phyloP scores from a whole-genome alignment of 2,113 vertebrate species.

The Megalops atlanticus region DNA sequence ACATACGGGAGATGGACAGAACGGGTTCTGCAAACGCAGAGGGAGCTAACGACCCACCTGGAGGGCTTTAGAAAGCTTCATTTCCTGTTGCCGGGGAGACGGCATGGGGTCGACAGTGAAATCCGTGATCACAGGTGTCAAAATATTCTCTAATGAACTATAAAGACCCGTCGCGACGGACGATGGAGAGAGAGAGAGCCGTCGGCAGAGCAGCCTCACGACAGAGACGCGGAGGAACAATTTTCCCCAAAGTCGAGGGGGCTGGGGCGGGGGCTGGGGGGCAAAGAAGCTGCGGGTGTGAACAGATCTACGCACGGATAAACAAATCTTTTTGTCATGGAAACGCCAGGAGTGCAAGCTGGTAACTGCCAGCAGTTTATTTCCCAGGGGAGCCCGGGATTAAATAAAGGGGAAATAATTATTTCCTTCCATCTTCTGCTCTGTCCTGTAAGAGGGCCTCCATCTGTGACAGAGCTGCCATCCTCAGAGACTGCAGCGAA shows the following conservation, averaged over 20 bases:
- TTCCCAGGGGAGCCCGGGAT: constrained; percentile 48
- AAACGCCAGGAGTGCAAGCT: constrained; percentile 35
- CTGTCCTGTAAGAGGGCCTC: constrained; percentile 36
- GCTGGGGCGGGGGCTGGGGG: not conserved
- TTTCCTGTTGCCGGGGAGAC: constrained; percentile 68
- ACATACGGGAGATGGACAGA: too few relatives aligned
- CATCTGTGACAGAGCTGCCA: constrained; percentile 47
- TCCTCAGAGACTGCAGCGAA: constrained; percentile 37
- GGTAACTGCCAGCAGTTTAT: constrained; percentile 41
- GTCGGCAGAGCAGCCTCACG: too few relatives aligned
- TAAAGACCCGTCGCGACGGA: too few relatives aligned
- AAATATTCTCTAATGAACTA: too few relatives aligned
- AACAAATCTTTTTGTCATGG: constrained; percentile 22
- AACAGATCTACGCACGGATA: not conserved
- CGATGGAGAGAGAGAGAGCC: too few relatives aligned
- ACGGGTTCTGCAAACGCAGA: not conserved
- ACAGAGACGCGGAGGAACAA: too few relatives aligned
- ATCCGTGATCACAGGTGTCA: constrained; percentile 15
- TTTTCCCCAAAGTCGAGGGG: too few relatives aligned
- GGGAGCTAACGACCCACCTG: not conserved
- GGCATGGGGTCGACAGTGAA: constrained; percentile 26
- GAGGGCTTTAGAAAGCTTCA: not conserved
- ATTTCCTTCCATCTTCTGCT: constrained; percentile 59
- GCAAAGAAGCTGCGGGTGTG: not conserved
- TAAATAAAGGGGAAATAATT: constrained; percentile 63